Evolutionary conservation across 2,113 vertebrate species (phyloP).

Genomic region (Mastomys coucha): DNA sequence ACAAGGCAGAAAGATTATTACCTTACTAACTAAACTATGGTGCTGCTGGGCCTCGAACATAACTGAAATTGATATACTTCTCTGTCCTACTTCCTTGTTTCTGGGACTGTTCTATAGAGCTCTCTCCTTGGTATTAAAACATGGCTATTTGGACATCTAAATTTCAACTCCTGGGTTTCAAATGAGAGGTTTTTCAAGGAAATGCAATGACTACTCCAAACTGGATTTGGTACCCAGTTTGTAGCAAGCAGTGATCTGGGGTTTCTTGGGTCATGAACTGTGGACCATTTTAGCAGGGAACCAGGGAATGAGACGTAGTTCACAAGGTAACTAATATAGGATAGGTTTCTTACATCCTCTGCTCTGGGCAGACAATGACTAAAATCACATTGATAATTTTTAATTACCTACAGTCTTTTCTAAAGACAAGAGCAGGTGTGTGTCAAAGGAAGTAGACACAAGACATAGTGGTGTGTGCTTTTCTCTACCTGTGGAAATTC

Average conservation of each 20-base stretch:
- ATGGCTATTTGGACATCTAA: not conserved
- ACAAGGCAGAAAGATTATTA: not conserved
- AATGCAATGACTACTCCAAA: not conserved
- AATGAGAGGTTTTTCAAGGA: not conserved
- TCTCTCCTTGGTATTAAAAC: not conserved
- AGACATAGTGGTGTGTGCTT: not conserved
- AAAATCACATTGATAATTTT: not conserved
- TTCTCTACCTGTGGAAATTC: not conserved
- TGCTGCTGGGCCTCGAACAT: not conserved
- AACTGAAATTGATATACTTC: not conserved
- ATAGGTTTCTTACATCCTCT: not conserved
- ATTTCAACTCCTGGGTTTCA: not conserved
- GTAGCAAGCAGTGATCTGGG: not conserved
- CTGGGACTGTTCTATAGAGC: not conserved
- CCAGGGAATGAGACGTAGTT: not conserved
- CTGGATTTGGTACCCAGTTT: not conserved
- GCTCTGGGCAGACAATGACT: not conserved
- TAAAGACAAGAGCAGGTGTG: not conserved
- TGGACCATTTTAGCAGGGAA: not conserved
- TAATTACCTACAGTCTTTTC: not conserved
- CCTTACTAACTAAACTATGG: not conserved
- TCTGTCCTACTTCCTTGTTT: not conserved
- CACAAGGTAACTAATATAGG: not conserved
- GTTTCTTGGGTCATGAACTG: not conserved
- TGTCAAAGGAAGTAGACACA: not conserved